A percentile compares a stretch with the other conserved stretches of the same genome.
Conservation (phyloP, 2,113 vertebrate genomes). For the Atlantisia rogersi region DNA sequence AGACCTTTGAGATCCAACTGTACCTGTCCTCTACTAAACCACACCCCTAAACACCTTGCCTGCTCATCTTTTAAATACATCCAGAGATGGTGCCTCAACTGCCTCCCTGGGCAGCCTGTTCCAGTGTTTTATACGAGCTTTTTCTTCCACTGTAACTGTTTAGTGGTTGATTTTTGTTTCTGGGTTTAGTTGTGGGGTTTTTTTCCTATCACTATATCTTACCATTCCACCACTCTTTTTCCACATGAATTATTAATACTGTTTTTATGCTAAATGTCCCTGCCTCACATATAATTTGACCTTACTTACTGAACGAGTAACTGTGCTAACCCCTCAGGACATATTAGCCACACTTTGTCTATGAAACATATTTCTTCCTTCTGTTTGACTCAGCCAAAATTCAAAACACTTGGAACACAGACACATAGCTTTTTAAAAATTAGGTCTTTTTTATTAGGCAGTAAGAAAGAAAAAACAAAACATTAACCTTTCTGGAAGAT, state of each 20-base stretch:
- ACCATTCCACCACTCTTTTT: not conserved
- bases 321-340: constrained; percentile 28
- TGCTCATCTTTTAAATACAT: too few species aligned
- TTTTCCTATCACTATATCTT: not conserved
- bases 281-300: constrained; percentile 45
- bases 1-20: too few species aligned
- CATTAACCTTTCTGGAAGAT: not conserved
- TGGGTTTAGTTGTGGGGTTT: not conserved
- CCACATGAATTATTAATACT: constrained; percentile 62
- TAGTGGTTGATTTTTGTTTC: not conserved
- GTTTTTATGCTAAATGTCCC: constrained; percentile 63
- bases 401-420: not conserved
- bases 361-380: not conserved
- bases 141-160: not conserved
- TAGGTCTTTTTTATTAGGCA: not conserved
- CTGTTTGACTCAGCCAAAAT: constrained; percentile 1
- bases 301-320: constrained; percentile 22
- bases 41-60: too few species aligned
- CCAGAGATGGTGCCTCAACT: too few species aligned
- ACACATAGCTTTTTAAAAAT: not conserved
- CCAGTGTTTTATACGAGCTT: not conserved
- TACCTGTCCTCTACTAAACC: too few species aligned
- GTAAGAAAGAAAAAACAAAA: not conserved
- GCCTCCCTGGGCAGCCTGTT: too few species aligned
- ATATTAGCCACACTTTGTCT: not conserved